A percentile compares a stretch with the other conserved stretches of the same genome.
phyloP scores from a whole-genome alignment of 2,113 vertebrate species.

The Sphaerodactylus townsendi region DNA sequence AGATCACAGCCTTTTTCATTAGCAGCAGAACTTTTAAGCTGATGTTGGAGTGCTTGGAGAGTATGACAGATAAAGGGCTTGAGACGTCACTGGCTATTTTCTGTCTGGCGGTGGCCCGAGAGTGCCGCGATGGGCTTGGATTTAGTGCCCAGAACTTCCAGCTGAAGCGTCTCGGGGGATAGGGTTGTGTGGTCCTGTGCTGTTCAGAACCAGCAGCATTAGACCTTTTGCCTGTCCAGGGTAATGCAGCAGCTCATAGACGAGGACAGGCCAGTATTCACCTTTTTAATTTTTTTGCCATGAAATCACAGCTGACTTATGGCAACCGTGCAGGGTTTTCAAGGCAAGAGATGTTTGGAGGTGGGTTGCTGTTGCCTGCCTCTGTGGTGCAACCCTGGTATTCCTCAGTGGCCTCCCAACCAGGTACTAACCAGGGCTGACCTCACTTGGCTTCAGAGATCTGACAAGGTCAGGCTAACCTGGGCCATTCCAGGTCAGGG shows the following conservation, averaged over 20 bases:
- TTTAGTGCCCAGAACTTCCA: neutral
- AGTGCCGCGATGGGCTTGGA: rapidly evolving
- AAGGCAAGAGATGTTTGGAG: no score
- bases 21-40: neutral
- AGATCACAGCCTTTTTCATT: neutral
- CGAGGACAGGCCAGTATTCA: no score
- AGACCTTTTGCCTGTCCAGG: neutral
- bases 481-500: no score
- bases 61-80: neutral
- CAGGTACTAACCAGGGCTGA: no score
- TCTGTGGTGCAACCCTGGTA: no score
- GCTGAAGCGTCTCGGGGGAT: neutral
- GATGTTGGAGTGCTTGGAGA: neutral
- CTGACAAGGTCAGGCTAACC: no score
- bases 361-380: no score
- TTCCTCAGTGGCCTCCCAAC: no score
- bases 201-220: neutral
- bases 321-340: no score
- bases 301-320: no score
- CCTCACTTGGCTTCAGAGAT: no score
- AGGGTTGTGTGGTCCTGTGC: no score
- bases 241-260: neutral
- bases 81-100: neutral
- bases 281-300: neutral
- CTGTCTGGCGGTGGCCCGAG: neutral